Evolutionary conservation across 2,113 vertebrate species (phyloP), one percentile per base, ranked within the genome.

Genomic region (Condylura cristata): DNA sequence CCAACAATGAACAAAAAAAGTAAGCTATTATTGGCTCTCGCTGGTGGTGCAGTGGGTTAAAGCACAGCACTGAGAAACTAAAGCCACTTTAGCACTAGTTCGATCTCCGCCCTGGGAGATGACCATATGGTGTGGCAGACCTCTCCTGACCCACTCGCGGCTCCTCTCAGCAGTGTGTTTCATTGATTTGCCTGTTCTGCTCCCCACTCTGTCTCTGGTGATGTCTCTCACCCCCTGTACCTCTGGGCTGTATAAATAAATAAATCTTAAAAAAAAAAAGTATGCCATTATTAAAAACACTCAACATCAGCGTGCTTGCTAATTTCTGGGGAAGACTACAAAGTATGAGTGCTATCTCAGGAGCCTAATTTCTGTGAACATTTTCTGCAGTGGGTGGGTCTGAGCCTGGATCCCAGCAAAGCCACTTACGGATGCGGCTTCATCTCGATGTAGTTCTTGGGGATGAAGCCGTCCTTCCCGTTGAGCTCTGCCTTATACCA

Each of bases 361-460:
- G 12, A 44, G 72, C 46, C 28, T 72, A 75, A 79, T 66, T 66
- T 96, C 76, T 30, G 12, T 63, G 91, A 66, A 60, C 30, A 37
- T 34, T 14, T 24, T n/a, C 65, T 24, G 84, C 32, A 68, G 46
- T 20, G 71, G 53, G 46, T 0, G 11, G 48, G 65, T 37, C 6
- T 8, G 70, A 93, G 11, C 51, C 66, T 66, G 46, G 53, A 90
- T 30, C 22, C 34, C 53, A 66, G 10, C 51, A 20, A 44, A 37
- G 51, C 91, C 78, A 99, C 99, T 99, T 98, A 99, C 99, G 99
- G 99, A 97, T 99, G 99, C 76, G 99, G 99, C 97, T 99, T 99
- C 99, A 99, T 99, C 98, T 99, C 99, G 97, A 99, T 99, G 98
- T 99, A 99, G 97, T 99, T 99, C 99, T 99, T 99, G 96, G 99